Evolutionary conservation across 1,140 invertebrate genomes (phyloP), one percentile per base, ranked within the genome.

Genomic region (Marisa cornuarietis): DNA sequence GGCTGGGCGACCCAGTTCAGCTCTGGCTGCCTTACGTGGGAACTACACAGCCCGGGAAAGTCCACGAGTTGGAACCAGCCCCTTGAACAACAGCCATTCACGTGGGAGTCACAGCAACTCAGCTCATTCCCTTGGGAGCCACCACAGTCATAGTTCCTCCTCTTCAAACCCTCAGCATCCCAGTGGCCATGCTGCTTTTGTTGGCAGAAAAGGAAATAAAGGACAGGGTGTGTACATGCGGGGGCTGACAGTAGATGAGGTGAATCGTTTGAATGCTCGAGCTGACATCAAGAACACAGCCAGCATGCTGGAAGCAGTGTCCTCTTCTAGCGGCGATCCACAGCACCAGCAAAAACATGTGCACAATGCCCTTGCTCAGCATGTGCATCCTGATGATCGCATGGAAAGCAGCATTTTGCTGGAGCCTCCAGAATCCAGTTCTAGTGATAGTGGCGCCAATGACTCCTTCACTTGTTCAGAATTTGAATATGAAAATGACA

Each of bases 381-480:
- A 98, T 96, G 89, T 89, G 98, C 79, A 96, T 97, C 0, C 97
- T 96, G 88, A 88, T 31, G 79, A 76, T 72, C 49, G 80, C 58
- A 58, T 80, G 58, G 79, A 84, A 62, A 77, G 80, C 73, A 68
- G 71, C 26, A 87, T 91, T 76, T 86, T 92, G 51, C 85, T 92
- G 75, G 92, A 92, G 66, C 85, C 87, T 13, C 87, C 88, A 71
- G 91, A 92, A 78, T 96, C 96, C 8, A 96, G 96, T 3, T 97
- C 96, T 11, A 96, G 98, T 87, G 97, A 98, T 89, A 97, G 96
- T 69, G 83, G 83, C 88, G 96, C 96, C 8, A 98, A 98, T 91
- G 97, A 99, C 88, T 98, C 97, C 81, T 99, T 99, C 91, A 99
- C 97, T 0, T 99, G 97, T 91, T 99, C 97, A 0, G 97, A 99